These are phyloP conservation scores for Leucoma salicis DNA, from an alignment of 2,888 invertebrate species.

Conservation along the genomic window DNA sequence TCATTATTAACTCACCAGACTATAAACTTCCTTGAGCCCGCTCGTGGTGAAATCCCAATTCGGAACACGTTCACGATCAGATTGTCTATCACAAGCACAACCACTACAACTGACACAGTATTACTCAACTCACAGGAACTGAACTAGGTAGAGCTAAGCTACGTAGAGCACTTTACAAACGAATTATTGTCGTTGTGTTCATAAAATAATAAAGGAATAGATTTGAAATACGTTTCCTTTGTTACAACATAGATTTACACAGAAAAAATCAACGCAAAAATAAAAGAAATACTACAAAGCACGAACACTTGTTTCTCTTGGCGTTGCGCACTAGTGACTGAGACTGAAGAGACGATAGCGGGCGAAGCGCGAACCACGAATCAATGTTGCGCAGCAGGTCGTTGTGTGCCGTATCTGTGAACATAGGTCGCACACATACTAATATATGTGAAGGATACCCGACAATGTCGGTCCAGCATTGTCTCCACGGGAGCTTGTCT, in stretches of 20 bases:
- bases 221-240: constrained; percentile 64
- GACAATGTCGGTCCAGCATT: constrained; percentile 40
- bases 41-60: constrained; percentile 81
- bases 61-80: constrained; percentile 77
- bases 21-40: constrained; percentile 80
- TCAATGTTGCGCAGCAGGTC: constrained; percentile 73
- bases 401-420: constrained; percentile 53
- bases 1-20: constrained; percentile 67
- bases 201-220: constrained; percentile 47
- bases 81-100: constrained; percentile 75
- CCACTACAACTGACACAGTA: constrained; percentile 78
- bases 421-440: constrained; percentile 47
- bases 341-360: constrained; percentile 53
- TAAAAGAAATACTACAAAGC: constrained; percentile 56
- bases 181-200: constrained; percentile 42
- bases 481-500: constrained; percentile 48
- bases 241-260: constrained; percentile 48
- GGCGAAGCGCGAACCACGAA: constrained; percentile 64
- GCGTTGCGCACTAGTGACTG: constrained; percentile 81
- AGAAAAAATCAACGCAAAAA: constrained; percentile 70
- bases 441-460: constrained; percentile 36
- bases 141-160: constrained; percentile 59
- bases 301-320: constrained; percentile 65
- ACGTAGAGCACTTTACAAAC: constrained; percentile 51
- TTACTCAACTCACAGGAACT: constrained; percentile 76